Evolutionary conservation across 37 sponge, comb jelly and placozoan genomes (phyloP).

Genomic region (Dysidea cf. avara): DNA sequence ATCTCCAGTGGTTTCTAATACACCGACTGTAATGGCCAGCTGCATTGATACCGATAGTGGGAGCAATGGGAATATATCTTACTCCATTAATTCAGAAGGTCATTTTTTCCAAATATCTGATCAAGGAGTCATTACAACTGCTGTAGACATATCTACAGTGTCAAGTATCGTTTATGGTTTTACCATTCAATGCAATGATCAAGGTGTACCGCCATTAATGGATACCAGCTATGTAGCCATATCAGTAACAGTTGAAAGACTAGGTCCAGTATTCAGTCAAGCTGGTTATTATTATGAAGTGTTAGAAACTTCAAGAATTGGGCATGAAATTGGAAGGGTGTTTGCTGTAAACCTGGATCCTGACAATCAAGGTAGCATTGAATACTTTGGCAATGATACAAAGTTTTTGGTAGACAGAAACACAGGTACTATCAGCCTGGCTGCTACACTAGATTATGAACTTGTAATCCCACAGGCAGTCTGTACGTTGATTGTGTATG

Average conservation of each 20-base stretch:
- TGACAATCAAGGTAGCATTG: too few species aligned
- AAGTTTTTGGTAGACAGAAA: constrained; percentile 25
- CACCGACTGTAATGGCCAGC: background rate
- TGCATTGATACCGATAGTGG: constrained; percentile 55
- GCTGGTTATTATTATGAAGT: too few species aligned
- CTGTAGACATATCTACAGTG: too few species aligned
- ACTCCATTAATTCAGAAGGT: constrained; percentile 7
- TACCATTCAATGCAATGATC: constrained; percentile 37
- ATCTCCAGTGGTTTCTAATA: background rate
- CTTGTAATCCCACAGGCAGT: background rate
- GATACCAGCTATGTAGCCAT: constrained; percentile 20
- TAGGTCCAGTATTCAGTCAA: constrained; percentile 36
- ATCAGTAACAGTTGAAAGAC: constrained; percentile 29
- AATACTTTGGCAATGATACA: too few species aligned
- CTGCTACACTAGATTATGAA: constrained; percentile 26
- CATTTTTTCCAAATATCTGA: too few species aligned
- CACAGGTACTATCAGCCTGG: constrained; percentile 45
- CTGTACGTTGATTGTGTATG: constrained; percentile 8
- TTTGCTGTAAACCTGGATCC: too few species aligned
- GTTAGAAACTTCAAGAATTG: too few species aligned
- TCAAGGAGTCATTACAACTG: too few species aligned
- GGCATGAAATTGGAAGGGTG: too few species aligned
- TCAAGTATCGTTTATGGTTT: background rate
- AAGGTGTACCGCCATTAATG: background rate
- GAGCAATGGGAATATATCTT: constrained; percentile 19